Evolutionary conservation across 1,140 invertebrate genomes (phyloP), one percentile per base, ranked within the genome.

Genomic region (Drosophila lacteicornis): DNA sequence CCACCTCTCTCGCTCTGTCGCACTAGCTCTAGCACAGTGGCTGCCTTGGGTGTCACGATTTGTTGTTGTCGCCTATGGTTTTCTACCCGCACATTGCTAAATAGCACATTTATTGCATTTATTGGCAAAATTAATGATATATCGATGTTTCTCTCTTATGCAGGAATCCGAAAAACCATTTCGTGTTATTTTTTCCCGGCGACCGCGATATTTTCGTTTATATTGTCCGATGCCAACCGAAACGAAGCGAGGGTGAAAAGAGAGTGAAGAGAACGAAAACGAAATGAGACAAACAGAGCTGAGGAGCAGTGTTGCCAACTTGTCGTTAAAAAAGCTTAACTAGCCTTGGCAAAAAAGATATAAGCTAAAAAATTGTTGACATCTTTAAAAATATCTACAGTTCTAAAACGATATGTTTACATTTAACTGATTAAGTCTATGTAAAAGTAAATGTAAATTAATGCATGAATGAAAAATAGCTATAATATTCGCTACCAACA

Each of bases 71-170:
- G 69, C 77, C 85, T 79, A 75, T 84, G 79, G 30, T 73, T 85
- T 84, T 77, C 79, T 73, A 85, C 61, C 75, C 75, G 85, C 78
- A 85, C 81, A 79, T 81, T 67, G 63, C 75, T 57, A 49, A 74
- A 75, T 19, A 79, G 75, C 73, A 73, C 73, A 86, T 79, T 79
- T 70, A 61, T 71, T 76, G 75, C 80, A 75, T 77, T 63, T 77
- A 75, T 75, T 79, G 66, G 75, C 79, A 12, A 19, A 56, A 43
- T 15, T 55, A 33, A 33, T 42, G 27, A n/a, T 22, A 36, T 66
- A 25, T 30, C 30, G 50, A 36, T 36, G 25, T 25, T 51, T 63
- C 47, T 68, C 40, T 65, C 25, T 45, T 38, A 27, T 7, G 17
- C 47, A 51, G 47, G n/a, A 69, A 66, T 53, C 19, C 27, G 6